Conservation (phyloP, 2,113 vertebrate genomes). For the Diphyllodes magnificus region DNA sequence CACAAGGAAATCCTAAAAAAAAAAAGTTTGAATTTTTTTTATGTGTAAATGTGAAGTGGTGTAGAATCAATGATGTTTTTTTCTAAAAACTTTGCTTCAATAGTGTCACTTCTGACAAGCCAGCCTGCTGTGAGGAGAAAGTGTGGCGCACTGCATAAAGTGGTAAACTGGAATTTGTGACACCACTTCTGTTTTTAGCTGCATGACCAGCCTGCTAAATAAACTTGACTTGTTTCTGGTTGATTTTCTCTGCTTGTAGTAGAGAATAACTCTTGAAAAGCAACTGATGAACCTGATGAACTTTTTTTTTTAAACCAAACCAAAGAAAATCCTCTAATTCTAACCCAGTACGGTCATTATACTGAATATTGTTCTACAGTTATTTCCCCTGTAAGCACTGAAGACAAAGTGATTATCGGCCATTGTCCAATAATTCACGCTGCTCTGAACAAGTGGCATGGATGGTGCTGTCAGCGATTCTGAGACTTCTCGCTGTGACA, state of each 20-base stretch:
- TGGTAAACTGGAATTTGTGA: background rate
- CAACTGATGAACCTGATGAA: background rate
- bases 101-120: background rate
- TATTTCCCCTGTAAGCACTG: background rate
- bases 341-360: background rate
- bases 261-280: background rate
- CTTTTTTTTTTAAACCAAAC: background rate
- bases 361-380: background rate
- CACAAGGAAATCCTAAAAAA: background rate
- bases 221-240: background rate
- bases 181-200: background rate
- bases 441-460: background rate
- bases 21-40: background rate
- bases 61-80: background rate
- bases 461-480: background rate
- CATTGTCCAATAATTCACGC: background rate
- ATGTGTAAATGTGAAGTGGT: background rate
- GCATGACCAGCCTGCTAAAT: background rate
- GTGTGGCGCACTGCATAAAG: background rate
- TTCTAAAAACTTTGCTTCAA: background rate
- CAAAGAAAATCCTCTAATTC: background rate
- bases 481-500: background rate
- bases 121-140: background rate
- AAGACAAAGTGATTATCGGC: background rate
- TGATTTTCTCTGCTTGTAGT: background rate